Evolutionary conservation across 2,888 invertebrate species (phyloP).

Genomic region (Andrena fulva): DNA sequence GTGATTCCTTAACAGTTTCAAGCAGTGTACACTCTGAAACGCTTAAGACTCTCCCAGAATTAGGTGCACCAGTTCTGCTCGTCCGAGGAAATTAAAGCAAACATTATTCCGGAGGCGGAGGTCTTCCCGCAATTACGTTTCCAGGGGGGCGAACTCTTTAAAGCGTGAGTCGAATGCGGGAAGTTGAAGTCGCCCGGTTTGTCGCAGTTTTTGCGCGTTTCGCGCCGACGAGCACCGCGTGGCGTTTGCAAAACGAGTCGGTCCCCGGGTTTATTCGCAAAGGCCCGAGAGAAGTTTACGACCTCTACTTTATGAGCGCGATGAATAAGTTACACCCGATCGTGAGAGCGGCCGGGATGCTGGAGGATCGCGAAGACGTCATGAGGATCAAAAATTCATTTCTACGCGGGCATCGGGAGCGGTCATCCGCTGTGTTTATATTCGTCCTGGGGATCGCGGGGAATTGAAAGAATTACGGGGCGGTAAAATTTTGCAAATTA

Average conservation of each 20-base stretch:
- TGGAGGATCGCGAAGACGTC: slow-evolving; percentile 40
- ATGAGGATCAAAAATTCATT: slow-evolving; percentile 71
- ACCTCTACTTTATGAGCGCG: slow-evolving; percentile 67
- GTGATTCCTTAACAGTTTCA: not conserved
- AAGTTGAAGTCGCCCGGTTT: slow-evolving; percentile 23
- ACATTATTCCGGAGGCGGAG: not conserved
- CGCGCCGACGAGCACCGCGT: not conserved
- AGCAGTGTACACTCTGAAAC: not conserved
- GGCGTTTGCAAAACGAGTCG: not conserved
- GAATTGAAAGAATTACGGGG: slow-evolving; percentile 7
- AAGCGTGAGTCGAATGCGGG: slow-evolving; percentile 58
- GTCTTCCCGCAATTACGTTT: slow-evolving; percentile 3
- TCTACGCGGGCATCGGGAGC: slow-evolving; percentile 21
- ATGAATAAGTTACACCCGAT: slow-evolving; percentile 73
- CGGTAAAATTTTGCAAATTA: slow-evolving; percentile 26
- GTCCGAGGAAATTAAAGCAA: not conserved
- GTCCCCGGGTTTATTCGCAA: slow-evolving; percentile 2
- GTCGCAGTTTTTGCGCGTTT: slow-evolving; percentile 11
- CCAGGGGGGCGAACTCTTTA: slow-evolving; percentile 21
- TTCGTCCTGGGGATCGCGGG: slow-evolving; percentile 1
- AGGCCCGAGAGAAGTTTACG: slow-evolving; percentile 63
- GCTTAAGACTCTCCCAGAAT: not conserved
- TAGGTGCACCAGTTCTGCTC: not conserved
- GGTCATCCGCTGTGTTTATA: slow-evolving; percentile 42
- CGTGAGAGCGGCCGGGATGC: slow-evolving; percentile 47